Conservation (phyloP, 2,888 invertebrate genomes). For the Platycheirus albimanus region DNA sequence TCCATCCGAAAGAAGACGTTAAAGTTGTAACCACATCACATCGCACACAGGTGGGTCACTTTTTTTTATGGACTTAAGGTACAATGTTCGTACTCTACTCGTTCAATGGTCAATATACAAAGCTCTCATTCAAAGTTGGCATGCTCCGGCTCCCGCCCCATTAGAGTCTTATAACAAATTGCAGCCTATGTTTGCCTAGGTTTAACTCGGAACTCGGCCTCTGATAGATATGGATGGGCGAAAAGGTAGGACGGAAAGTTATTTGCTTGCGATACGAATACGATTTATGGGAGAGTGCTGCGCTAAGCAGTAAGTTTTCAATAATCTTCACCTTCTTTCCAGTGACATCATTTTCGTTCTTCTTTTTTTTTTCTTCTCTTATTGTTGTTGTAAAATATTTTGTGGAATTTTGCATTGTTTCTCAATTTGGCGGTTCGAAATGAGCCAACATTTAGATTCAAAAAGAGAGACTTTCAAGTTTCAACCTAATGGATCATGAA, state of each 20-base stretch:
- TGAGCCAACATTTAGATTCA: too few species aligned
- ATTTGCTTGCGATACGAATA: conserved; percentile 41
- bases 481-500: too few species aligned
- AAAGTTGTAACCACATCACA: conserved; percentile 32
- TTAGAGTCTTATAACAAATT: background rate
- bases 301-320: conserved; percentile 15
- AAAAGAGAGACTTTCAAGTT: too few species aligned
- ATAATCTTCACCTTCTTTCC: conserved; percentile 54
- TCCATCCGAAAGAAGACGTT: conserved; percentile 40
- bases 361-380: too few species aligned
- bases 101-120: conserved; percentile 23
- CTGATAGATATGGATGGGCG: conserved; percentile 6
- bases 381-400: conserved; percentile 39
- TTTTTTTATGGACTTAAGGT: conserved; percentile 29
- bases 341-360: conserved; percentile 74
- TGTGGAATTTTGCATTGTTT: conserved; percentile 62
- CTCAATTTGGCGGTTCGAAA: conserved; percentile 42
- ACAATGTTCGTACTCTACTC: conserved; percentile 16
- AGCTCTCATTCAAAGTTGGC: background rate
- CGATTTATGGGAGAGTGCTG: conserved; percentile 26
- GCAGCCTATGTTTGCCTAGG: conserved; percentile 1
- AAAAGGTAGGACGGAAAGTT: conserved; percentile 38
- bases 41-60: conserved; percentile 63
- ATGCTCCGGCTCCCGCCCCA: background rate
- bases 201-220: background rate